Evolutionary conservation across 2,888 invertebrate species (phyloP), one percentile per base, ranked within the genome.

Genomic region (Drosophila ustulata): DNA sequence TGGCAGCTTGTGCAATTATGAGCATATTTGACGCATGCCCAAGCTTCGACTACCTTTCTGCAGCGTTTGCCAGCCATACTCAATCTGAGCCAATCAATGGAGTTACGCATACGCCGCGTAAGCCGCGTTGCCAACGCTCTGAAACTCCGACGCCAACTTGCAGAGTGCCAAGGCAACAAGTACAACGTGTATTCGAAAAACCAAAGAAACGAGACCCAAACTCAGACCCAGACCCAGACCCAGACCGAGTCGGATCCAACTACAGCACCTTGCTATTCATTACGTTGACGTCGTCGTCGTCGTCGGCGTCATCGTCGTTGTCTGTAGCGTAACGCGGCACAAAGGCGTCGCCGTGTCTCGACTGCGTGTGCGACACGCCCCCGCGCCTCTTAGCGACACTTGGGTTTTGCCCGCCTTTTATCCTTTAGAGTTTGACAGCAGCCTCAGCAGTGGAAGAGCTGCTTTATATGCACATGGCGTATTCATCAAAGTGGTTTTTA

Each of bases 401-500:
- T 75, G 63, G 56, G 41, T n/a, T 41, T 58, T 49, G 55, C 63
- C 64, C 68, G 62, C 52, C 65, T 70, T 57, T 71, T 72, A 66
- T 70, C 68, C 67, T 64, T 64, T 59, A 62, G 57, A 61, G 57
- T 45, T 66, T 61, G 61, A 62, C 78, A 64, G 58, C 59, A 51
- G 74, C 61, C 53, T 52, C 65, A 61, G 26, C 65, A 56, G 7
- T 47, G 63, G 39, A 39, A 58, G 51, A 47, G 73, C 88, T 85
- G 89, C 75, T 88, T 88, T 79, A 80, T 89, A 88, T 88, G 89
- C 90, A 83, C 71, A 78, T 67, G 78, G 90, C 88, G 90, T 90
- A 86, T 88, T 88, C 88, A 88, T 88, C 88, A 88, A 88, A 88
- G 90, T 89, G 90, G 81, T 88, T 90, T 88, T 88, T 83, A 78